phyloP scores from a whole-genome alignment of 2,113 vertebrate species.

The Ariopsis seemanni region DNA sequence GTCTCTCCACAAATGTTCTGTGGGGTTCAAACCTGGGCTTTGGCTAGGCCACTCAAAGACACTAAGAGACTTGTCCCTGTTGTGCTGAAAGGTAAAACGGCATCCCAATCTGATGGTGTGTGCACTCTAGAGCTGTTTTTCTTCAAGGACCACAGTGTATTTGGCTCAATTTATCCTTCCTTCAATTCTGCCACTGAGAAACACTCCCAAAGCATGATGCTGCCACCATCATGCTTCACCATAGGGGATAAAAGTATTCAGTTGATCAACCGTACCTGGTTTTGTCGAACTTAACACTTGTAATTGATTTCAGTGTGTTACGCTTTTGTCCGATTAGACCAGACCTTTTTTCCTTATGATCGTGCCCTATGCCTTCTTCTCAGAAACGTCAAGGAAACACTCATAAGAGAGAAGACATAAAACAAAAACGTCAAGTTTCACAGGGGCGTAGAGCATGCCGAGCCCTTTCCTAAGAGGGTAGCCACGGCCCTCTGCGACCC shows the following conservation, averaged over 20 bases:
- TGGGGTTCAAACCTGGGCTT: neutral
- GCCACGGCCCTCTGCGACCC: too few species aligned
- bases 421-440: neutral
- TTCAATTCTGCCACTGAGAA: neutral
- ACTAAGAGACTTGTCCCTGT: neutral
- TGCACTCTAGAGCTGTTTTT: too few species aligned
- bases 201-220: neutral
- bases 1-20: neutral
- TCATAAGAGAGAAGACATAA: neutral
- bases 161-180: neutral
- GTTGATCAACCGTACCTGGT: neutral
- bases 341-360: neutral
- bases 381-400: neutral
- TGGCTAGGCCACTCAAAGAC: neutral
- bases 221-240: neutral
- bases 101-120: neutral
- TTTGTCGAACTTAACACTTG: neutral
- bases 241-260: neutral
- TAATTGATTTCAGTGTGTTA: neutral
- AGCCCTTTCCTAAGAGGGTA: too few species aligned
- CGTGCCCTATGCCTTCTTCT: neutral
- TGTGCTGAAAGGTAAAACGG: neutral
- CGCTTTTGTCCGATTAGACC: neutral
- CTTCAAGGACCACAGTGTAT: neutral
- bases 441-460: too few species aligned